Conservation (phyloP, 2,888 invertebrate genomes). For the Diaperis boleti region DNA sequence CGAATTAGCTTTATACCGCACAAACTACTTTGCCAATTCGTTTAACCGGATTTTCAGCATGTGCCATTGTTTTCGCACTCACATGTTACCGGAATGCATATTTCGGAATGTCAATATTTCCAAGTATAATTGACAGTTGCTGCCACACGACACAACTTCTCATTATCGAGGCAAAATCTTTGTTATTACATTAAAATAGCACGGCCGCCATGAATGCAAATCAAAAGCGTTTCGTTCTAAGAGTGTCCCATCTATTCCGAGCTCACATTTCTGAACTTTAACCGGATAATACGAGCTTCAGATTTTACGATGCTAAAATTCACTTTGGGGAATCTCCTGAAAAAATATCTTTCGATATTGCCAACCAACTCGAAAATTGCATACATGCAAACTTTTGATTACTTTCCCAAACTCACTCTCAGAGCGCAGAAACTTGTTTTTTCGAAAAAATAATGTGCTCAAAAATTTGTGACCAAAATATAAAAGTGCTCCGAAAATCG, state of each 20-base stretch:
- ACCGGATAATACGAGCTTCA: constrained; percentile 16
- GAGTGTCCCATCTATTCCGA: constrained; percentile 10
- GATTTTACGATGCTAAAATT: constrained; percentile 7
- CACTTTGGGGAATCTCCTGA: constrained; percentile 3
- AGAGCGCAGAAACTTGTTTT: too few relatives aligned
- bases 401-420: not conserved
- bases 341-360: constrained; percentile 2
- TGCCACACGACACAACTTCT: constrained; percentile 4
- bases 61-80: not conserved
- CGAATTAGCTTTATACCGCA: constrained; percentile 16
- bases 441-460: too few relatives aligned
- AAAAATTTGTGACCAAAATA: too few relatives aligned
- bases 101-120: not conserved
- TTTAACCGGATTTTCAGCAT: constrained; percentile 8
- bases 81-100: not conserved
- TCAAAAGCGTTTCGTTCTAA: constrained; percentile 16
- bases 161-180: constrained; percentile 9
- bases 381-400: not conserved
- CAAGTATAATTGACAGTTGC: constrained; percentile 4
- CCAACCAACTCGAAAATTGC: not conserved
- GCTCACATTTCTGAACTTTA: constrained; percentile 23
- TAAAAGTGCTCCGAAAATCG: too few relatives aligned
- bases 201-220: constrained; percentile 20
- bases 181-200: constrained; percentile 29
- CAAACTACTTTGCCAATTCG: constrained; percentile 3